Base-by-base conservation (phyloP, 2,113 vertebrate genomes). In the Phylloscopus trochiloides region DNA sequence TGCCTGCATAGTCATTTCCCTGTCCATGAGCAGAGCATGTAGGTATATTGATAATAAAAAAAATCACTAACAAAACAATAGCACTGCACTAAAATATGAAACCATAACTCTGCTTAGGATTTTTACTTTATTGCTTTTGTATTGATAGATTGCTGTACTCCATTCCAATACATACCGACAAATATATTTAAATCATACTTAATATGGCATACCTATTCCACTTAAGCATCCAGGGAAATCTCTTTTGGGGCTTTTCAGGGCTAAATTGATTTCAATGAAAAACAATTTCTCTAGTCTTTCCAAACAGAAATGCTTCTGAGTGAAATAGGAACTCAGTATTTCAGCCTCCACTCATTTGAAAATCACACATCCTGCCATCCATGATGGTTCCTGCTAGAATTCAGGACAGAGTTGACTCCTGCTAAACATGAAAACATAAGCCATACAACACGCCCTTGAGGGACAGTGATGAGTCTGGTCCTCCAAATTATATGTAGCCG, bases 121-220 rank as follows among this genome's bases (percentile, higher is more conserved):
- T 94, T 95, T 81, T 67, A 86, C 26, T 83, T 85, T 77, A 90
- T 47, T 77, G 50, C 14, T 81, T 29, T 54, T 87, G 66, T 73
- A 79, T 75, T 89, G 74, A 92, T 77, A 29, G 52, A 89, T 85
- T 48, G 21, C 25, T 74, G 9, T 38, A 67, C 28, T 48, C 29
- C 43, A 76, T 42, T 68, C 21, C 42, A 87, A 38, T 76, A 68
- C 3, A 1, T 34, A 67, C 17, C 25, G 54, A 72, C 10, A 94
- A 90, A 88, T 91, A 65, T 88, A 87, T 94, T 92, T 96, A 89
- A 92, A 92, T 95, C 77, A 73, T 36, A 29, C 24, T 87, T 72
- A 38, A 76, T 91, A 75, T 34, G 45, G 36, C 17, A 73, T 45
- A 85, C 32, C 22, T 85, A 15, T 84, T 72, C 70, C 38, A 62